Evolutionary conservation across 2,888 invertebrate species (phyloP).

Genomic region (Mantis religiosa): DNA sequence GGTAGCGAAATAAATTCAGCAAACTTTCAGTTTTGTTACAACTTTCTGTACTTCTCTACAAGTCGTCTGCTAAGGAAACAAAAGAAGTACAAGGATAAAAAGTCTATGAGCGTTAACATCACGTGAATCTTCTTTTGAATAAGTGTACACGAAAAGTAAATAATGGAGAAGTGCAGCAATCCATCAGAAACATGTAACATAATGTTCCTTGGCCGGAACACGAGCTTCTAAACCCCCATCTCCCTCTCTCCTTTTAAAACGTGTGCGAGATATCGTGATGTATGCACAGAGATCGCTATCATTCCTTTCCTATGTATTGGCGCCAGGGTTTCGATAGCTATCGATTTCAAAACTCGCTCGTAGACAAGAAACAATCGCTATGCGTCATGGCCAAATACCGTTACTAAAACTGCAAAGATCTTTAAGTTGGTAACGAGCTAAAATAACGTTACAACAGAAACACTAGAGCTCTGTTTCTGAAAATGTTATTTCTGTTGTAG

Average conservation of each 20-base stretch:
- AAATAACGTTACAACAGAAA: too few species aligned
- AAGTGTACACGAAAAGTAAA: background rate
- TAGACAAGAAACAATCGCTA: background rate
- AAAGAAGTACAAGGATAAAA: too few species aligned
- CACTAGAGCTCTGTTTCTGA: too few species aligned
- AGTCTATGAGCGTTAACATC: background rate
- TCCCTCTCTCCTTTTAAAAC: background rate
- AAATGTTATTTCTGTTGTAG: background rate
- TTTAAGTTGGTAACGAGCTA: background rate
- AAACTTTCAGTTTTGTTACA: too few species aligned
- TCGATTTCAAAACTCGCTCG: background rate
- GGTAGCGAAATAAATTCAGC: too few species aligned
- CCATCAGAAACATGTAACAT: background rate
- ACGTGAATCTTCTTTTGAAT: background rate
- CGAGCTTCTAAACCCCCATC: background rate
- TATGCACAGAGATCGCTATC: background rate
- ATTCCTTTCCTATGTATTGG: background rate
- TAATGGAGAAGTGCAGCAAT: background rate
- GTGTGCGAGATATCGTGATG: background rate
- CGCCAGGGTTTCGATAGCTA: background rate
- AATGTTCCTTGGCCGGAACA: background rate
- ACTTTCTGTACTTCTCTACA: too few species aligned
- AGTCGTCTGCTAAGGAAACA: too few species aligned
- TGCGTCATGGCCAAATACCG: background rate
- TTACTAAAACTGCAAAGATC: background rate